These are phyloP conservation scores for Prostheceraeus crozeri DNA, from an alignment of 2,888 invertebrate species.

Conservation along the genomic window DNA sequence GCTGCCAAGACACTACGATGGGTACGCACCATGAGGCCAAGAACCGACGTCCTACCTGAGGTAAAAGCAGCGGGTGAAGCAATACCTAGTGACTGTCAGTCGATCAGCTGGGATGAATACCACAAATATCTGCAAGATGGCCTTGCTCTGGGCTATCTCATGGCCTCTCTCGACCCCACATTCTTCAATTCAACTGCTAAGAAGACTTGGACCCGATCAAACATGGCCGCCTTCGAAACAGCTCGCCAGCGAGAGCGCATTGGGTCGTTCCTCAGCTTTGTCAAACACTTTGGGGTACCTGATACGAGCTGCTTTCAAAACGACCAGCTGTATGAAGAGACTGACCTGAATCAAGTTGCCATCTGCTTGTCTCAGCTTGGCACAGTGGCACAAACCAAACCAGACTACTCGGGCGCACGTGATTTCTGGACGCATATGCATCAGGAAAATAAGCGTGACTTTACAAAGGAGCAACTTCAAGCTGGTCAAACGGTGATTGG, in stretches of 20 bases:
- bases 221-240: slow-evolving; percentile 24
- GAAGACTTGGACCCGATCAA: slow-evolving; percentile 21
- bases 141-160: slow-evolving; percentile 28
- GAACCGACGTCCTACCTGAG: not conserved
- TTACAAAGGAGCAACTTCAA: slow-evolving; percentile 32
- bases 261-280: slow-evolving; percentile 19
- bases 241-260: slow-evolving; percentile 27
- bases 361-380: slow-evolving; percentile 22
- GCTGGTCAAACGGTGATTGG: slow-evolving; percentile 6
- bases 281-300: not conserved
- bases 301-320: slow-evolving; percentile 14
- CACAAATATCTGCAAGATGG: slow-evolving; percentile 20
- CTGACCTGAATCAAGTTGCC: slow-evolving; percentile 15
- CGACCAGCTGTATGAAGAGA: slow-evolving; percentile 32
- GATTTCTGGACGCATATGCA: slow-evolving; percentile 27
- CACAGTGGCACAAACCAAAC: not conserved
- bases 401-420: not conserved
- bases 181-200: not conserved
- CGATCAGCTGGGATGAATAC: slow-evolving; percentile 1
- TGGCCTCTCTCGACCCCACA: slow-evolving; percentile 13
- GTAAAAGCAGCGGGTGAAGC: not conserved
- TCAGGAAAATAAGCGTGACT: slow-evolving; percentile 28
- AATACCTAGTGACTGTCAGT: not conserved
- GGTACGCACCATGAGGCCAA: not conserved
- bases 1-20: slow-evolving; percentile 22